A percentile compares a stretch with the other conserved stretches of the same genome.
These are phyloP conservation scores for Chloebia gouldiae DNA, from an alignment of 2,113 vertebrate species.

Conservation along the genomic window DNA sequence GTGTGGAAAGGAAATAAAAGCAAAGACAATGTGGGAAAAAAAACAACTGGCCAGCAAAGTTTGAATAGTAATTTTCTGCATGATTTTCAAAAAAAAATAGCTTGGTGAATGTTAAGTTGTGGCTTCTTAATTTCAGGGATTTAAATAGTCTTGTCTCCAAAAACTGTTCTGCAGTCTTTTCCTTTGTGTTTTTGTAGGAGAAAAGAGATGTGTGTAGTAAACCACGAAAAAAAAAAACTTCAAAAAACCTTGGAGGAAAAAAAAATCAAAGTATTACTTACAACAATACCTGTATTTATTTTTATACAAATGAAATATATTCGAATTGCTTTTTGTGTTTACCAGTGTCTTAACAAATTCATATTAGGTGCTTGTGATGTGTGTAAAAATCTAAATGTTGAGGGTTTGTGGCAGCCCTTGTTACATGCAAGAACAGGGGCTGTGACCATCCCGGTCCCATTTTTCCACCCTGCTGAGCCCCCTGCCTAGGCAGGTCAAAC, in stretches of 20 bases:
- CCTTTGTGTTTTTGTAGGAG: not conserved
- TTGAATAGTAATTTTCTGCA: conserved; percentile 2
- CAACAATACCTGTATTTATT: conserved; percentile 21
- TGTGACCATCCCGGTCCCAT: not conserved
- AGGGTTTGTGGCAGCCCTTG: not conserved
- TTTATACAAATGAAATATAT: not conserved
- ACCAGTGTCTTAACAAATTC: not conserved
- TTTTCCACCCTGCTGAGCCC: not conserved
- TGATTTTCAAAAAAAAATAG: not conserved
- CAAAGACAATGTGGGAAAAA: not conserved
- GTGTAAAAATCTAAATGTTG: not conserved
- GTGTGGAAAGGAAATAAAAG: not conserved
- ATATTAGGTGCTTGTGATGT: not conserved
- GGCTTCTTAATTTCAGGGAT: conserved; percentile 8
- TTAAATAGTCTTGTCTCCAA: not conserved
- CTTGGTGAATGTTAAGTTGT: not conserved
- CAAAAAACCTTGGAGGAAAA: not conserved
- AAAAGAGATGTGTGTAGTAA: not conserved
- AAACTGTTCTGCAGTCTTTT: conserved; percentile 7
- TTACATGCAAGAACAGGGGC: not conserved
- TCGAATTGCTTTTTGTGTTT: not conserved
- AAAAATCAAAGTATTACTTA: not conserved
- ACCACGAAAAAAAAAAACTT: conserved; percentile 25
- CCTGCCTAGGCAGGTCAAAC: not conserved
- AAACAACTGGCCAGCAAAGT: not conserved